Evolutionary conservation across 23 tunicate genomes (phyloP).

Genomic region (Oikopleura vanhoeffeni): DNA sequence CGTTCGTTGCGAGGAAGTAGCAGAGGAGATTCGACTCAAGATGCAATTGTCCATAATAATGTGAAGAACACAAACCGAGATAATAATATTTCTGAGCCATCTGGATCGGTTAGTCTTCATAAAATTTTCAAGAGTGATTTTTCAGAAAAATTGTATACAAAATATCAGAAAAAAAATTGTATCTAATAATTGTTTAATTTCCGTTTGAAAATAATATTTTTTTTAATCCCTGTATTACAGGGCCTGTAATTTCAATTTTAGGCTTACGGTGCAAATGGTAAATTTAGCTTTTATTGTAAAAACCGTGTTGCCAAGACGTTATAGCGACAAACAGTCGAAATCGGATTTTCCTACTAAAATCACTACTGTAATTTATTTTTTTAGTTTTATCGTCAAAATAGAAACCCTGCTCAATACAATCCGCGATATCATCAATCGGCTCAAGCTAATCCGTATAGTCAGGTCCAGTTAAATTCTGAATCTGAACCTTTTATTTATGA

Average conservation of each 20-base stretch:
- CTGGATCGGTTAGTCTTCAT: neutral
- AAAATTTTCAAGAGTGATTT: neutral
- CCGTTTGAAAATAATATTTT: too few species aligned
- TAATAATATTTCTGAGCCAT: constrained; percentile 4
- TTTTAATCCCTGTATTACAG: too few species aligned
- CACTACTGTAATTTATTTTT: neutral
- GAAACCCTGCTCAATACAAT: neutral
- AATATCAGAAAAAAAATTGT: too few species aligned
- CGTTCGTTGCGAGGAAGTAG: neutral
- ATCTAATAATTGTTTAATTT: too few species aligned
- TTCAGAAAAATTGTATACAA: too few species aligned
- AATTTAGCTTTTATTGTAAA: too few species aligned
- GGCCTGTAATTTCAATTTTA: too few species aligned
- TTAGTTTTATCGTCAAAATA: neutral
- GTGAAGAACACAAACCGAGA: neutral
- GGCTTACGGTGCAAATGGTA: too few species aligned
- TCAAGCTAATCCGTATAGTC: neutral
- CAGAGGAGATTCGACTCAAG: neutral
- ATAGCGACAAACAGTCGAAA: too few species aligned
- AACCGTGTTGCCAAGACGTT: too few species aligned
- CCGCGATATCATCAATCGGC: neutral
- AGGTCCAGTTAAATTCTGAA: neutral
- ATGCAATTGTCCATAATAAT: neutral
- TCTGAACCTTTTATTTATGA: neutral
- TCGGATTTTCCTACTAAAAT: too few species aligned